Evolutionary conservation across 2,888 invertebrate species (phyloP), one percentile per base, ranked within the genome.

Genomic region (Pollenia amentaria): DNA sequence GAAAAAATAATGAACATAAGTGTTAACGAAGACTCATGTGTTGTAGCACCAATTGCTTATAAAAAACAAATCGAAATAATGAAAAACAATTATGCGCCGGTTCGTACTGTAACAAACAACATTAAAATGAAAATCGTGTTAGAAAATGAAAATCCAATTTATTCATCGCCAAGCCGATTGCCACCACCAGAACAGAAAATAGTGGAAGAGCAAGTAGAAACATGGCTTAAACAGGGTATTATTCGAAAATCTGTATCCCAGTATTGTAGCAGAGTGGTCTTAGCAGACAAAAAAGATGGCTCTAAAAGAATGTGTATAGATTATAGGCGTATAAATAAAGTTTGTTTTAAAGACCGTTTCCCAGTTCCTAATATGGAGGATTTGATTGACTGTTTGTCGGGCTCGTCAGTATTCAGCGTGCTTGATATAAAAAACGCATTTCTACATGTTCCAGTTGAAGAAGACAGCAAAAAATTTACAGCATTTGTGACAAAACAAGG

Each of bases 81-180:
- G 1, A 64, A 69, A 16, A 64, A 73, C 1, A 48, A 62, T 9
- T 69, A 75, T 65, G 16, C 29, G 11, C 80, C 80, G n/a, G 51
- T 40, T 60, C 46, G 16, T 60, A 38, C n/a, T 3, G 53, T 9
- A 42, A 65, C 18, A 69, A 83, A 51, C 40, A n/a, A 67, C 18
- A 77, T 85, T 29, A 60, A 44, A 44, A 83, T 85, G 83, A 85
- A 88, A 78, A 88, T 86, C n/a, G 75, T 75, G 14, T 65, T 84
- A 51, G 44, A 51, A 11, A 79, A 81, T 60, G 86, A 84, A 44
- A 3, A 57, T 42, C 44, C 72, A 6, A 72, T 72, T 18, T 57
- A 72, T 44, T 44, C 21, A 38, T 67, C 65, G 2, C 76, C 85
- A 2, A 79, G 65, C 21, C 75, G 85, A 3, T 75, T 86, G 46